Percentiles rank a stretch among this genome's conserved stretches.
Conservation (phyloP, 2,888 invertebrate genomes). For the Dicranocentrus wangi region DNA sequence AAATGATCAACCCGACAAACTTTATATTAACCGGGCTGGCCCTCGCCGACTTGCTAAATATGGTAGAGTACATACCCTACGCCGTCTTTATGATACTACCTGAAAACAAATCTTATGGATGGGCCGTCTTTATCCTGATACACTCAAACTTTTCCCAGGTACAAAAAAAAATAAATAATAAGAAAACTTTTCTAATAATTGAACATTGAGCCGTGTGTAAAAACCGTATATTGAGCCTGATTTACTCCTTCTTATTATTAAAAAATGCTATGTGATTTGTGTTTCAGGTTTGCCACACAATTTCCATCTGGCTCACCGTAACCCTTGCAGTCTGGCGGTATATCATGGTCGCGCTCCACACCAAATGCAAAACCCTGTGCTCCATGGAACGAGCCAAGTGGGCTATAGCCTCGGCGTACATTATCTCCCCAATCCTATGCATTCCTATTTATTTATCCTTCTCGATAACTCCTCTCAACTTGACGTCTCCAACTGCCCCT, state of each 20-base stretch:
- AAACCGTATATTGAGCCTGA: not conserved
- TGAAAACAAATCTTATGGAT: constrained; percentile 78
- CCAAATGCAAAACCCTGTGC: constrained; percentile 87
- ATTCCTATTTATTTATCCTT: constrained; percentile 89
- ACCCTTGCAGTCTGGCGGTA: constrained; percentile 95
- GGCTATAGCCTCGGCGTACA: constrained; percentile 83
- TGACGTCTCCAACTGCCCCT: constrained; percentile 76
- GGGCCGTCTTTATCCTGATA: constrained; percentile 88
- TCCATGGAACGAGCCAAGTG: constrained; percentile 85
- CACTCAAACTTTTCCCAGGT: constrained; percentile 93
- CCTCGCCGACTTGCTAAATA: constrained; percentile 93
- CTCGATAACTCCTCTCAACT: constrained; percentile 77
- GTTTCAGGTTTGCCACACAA: constrained; percentile 79
- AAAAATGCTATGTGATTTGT: not conserved
- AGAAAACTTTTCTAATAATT: too few species aligned
- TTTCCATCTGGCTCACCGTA: constrained; percentile 94
- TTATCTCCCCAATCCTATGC: constrained; percentile 88
- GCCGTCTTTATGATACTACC: constrained; percentile 83
- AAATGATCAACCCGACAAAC: constrained; percentile 94
- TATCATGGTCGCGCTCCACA: constrained; percentile 88
- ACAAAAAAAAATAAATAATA: constrained; percentile 74
- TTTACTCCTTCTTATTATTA: too few species aligned
- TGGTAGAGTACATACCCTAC: constrained; percentile 95
- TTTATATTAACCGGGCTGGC: constrained; percentile 92
- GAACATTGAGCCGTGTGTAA: not conserved